Evolutionary conservation across 2,113 vertebrate species (phyloP).

Genomic region (Cepphus grylle): DNA sequence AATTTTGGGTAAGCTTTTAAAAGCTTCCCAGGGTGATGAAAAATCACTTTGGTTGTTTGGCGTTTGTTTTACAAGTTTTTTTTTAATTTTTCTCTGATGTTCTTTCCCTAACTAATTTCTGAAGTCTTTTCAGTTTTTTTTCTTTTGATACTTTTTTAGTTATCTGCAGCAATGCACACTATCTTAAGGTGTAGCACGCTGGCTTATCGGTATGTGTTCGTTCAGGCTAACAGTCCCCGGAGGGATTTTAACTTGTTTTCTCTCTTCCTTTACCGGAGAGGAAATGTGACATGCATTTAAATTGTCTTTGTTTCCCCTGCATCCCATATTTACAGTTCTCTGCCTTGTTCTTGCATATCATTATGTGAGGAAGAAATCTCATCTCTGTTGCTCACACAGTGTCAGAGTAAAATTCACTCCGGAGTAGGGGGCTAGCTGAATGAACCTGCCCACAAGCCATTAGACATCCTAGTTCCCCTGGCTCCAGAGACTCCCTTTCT

Average conservation of each 20-base stretch:
- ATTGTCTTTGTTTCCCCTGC: neutral
- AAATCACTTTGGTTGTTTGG: neutral
- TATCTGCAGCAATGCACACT: neutral
- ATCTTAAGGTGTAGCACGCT: rapidly evolving
- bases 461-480: neutral
- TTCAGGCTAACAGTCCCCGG: neutral
- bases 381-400: neutral
- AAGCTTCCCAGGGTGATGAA: neutral
- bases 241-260: neutral
- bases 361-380: neutral
- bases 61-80: rapidly evolving
- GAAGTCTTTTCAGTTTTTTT: neutral
- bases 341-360: neutral
- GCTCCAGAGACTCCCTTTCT: neutral
- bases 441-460: neutral
- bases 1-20: neutral
- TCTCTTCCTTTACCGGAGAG: neutral
- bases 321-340: neutral
- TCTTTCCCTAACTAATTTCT: neutral
- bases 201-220: neutral
- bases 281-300: neutral
- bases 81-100: neutral
- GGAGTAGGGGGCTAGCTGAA: neutral
- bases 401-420: neutral
- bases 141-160: neutral